Evolutionary conservation across 2,113 vertebrate species (phyloP), one percentile per base, ranked within the genome.

Genomic region (Ictalurus furcatus): DNA sequence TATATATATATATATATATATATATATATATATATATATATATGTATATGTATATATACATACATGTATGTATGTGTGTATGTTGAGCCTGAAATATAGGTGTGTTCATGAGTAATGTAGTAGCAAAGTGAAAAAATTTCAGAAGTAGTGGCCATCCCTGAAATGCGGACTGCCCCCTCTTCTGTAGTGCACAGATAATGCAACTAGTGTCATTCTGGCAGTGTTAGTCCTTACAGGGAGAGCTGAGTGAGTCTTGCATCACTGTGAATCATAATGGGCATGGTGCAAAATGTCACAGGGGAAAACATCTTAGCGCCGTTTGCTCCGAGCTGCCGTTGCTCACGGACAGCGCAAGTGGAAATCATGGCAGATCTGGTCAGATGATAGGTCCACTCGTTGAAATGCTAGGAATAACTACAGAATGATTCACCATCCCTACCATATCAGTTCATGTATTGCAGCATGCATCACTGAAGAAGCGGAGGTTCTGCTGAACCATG

Each of bases 201-300:
- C 90, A 91, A 91, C 88, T 88, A 88, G 90, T 89, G 90, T 56
- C 76, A 63, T 89, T 91, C 54, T 80, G 88, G 17, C 16, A 74
- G 81, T 85, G 56, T 74, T 34, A 84, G 73, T 76, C 56, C 79
- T 78, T 56, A 30, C 78, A 80, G 25, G 44, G 85, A 48, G 74
- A 87, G 73, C 87, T 65, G 58, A 84, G 34, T 63, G 89, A 87
- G 54, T 59, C 48, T 54, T 82, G 90, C 88, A 76, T 85, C 19
- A 48, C 54, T 56, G 37, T 89, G 90, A 89, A 85, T 91, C 88
- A 86, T 88, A 86, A 88, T 88, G 86, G 87, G 83, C 82, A 83
- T 48, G 82, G 90, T 91, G 86, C 88, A 88, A 86, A 48, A 83
- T 91, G 88, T 91, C 88, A 91, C 61, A 25, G 56, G 79, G 79